Percentiles rank a stretch among this genome's conserved stretches.
Evolutionary conservation across 1,140 invertebrate species (phyloP).

Genomic region (Ostrea edulis): DNA sequence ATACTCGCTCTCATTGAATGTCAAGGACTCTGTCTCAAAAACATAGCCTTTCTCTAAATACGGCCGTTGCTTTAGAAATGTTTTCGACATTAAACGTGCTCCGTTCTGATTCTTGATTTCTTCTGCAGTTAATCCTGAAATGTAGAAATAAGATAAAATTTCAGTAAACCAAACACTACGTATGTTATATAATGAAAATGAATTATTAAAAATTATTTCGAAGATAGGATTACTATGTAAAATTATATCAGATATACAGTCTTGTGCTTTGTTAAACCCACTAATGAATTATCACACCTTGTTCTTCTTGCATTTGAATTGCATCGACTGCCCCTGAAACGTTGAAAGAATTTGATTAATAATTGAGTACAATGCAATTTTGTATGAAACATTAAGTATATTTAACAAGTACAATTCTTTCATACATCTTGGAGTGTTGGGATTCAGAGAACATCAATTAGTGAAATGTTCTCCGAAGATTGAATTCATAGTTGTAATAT

Average conservation of each 20-base stretch:
- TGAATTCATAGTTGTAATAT: no score
- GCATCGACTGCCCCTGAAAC: not conserved
- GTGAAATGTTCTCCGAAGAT: no score
- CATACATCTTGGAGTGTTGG: no score
- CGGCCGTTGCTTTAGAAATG: not conserved
- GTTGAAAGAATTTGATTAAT: not conserved
- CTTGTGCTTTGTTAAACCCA: no score
- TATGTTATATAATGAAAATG: no score
- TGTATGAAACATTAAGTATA: not conserved
- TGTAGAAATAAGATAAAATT: not conserved
- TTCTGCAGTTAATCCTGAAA: not conserved
- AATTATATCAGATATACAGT: no score
- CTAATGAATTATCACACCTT: not conserved
- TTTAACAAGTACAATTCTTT: no score
- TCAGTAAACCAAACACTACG: not conserved
- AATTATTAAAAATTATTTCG: no score
- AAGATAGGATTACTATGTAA: no score
- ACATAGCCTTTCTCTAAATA: not conserved
- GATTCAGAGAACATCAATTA: no score
- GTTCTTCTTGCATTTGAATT: not conserved
- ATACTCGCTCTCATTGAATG: not conserved
- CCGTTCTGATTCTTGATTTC: slow-evolving; percentile 15
- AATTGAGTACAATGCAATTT: not conserved
- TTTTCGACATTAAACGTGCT: not conserved
- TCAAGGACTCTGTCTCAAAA: not conserved